These are phyloP conservation scores for Sabatieria punctata DNA, from an alignment of 2,888 invertebrate species.

Conservation along the genomic window DNA sequence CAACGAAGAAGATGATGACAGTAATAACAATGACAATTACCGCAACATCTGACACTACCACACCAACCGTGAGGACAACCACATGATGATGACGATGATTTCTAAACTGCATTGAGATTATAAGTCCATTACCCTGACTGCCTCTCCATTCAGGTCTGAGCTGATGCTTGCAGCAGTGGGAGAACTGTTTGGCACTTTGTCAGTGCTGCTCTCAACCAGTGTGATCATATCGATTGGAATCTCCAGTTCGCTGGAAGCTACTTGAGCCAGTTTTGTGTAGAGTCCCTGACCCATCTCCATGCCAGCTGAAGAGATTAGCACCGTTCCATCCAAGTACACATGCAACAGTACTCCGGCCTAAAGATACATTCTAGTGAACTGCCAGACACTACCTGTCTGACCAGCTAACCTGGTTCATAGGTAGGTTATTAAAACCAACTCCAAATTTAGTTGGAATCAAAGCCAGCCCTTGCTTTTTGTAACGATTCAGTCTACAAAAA, in stretches of 20 bases:
- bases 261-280: conserved; percentile 84
- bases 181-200: conserved; percentile 76
- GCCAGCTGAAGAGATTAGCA: conserved; percentile 65
- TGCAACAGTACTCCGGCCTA: conserved; percentile 63
- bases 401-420: conserved; percentile 26
- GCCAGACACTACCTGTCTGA: neutral
- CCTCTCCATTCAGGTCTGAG: conserved; percentile 80
- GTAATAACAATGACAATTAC: too few relatives aligned
- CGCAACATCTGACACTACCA: too few relatives aligned
- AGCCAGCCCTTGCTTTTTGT: conserved; percentile 23
- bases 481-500: conserved; percentile 16
- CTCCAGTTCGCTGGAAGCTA: conserved; percentile 12
- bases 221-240: conserved; percentile 9
- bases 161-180: conserved; percentile 73
- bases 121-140: too few relatives aligned
- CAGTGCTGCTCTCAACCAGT: too few relatives aligned
- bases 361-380: too few relatives aligned
- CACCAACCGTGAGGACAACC: too few relatives aligned
- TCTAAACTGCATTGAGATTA: too few relatives aligned
- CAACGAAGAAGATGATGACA: too few relatives aligned
- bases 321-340: conserved; percentile 59
- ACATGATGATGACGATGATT: too few relatives aligned
- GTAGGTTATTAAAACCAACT: conserved; percentile 26
- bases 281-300: conserved; percentile 94
- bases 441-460: conserved; percentile 28